A percentile compares a stretch with the other conserved stretches of the same genome.
phyloP scores from a whole-genome alignment of 2,113 vertebrate genomes.

The Dolichotis patagonum region DNA sequence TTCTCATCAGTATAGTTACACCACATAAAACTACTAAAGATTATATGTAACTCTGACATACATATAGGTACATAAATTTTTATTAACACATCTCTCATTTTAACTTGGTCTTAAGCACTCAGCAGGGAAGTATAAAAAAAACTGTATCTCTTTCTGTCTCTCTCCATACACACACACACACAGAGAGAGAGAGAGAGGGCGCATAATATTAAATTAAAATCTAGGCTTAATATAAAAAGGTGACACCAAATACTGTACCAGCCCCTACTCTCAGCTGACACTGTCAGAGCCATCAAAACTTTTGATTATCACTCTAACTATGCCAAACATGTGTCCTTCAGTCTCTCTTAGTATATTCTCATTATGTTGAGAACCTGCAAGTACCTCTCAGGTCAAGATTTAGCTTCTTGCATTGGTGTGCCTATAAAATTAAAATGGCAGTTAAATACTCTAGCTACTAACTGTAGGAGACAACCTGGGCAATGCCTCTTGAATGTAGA shows the following conservation, averaged over 20 bases:
- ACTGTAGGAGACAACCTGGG: too few relatives aligned
- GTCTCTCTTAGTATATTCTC: neutral
- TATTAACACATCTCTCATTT: neutral
- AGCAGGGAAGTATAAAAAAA: neutral
- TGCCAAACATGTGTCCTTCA: neutral
- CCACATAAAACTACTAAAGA: too few relatives aligned
- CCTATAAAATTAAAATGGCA: neutral
- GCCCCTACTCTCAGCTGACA: neutral
- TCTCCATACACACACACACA: too few relatives aligned
- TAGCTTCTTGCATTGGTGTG: neutral
- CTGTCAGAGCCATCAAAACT: neutral
- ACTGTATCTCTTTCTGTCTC: too few relatives aligned
- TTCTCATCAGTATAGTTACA: too few relatives aligned
- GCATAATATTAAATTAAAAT: neutral
- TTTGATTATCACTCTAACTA: neutral
- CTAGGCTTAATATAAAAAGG: neutral
- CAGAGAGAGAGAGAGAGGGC: too few relatives aligned
- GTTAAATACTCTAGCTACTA: neutral
- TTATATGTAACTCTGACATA: too few relatives aligned
- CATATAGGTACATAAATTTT: neutral
- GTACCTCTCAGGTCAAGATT: neutral
- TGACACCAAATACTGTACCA: neutral
- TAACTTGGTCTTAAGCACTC: neutral
- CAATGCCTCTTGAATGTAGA: too few relatives aligned
- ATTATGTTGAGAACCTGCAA: neutral